Base-by-base conservation (phyloP, 2,797 vertebrate genomes). In the Syngnathus acus region DNA sequence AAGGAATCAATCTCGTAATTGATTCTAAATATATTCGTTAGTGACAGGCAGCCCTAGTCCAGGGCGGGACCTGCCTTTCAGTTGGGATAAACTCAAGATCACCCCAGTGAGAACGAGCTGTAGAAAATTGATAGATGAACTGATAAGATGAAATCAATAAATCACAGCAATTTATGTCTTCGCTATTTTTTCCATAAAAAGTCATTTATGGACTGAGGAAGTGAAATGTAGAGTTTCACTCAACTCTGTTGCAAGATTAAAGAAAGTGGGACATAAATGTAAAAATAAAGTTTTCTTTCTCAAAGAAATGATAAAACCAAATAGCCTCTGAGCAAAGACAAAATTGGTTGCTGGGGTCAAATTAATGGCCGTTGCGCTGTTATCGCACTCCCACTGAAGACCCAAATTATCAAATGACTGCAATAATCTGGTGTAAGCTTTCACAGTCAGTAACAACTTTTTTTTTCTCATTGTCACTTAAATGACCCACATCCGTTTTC, bases 401-500 rank as follows among this genome's bases (percentile, higher is more conserved):
- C 75, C 80, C 85, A 82, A 87, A 84, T 84, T 78, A 83, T 88
- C 87, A 85, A 86, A 88, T 84, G 77, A 76, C 65, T 73, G 73
- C 74, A 82, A 78, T 73, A 69, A 54, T 77, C 78, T 65, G 78
- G 55, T 78, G 81, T 74, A 79, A 75, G 76, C 82, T 70, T 1
- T 40, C 66, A 55, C 65, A 65, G 72, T 67, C 58, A 72, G 75
- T 69, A 81, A 84, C 83, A 78, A 72, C 78, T 78, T 86, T 74
- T 70, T 85, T 83, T 72, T 65, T 71, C 84, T 71, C 72, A 75
- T 79, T 70, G 73, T 82, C 67, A 78, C 80, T 79, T 65, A 82
- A 84, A 85, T 81, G 79, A 83, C 83, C 86, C 74, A 74, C 78
- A 79, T 84, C 82, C 68, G 82, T 84, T 85, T 85, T 69, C 83